phyloP scores from a whole-genome alignment of 2,797 vertebrate genomes.

The Helarctos malayanus region DNA sequence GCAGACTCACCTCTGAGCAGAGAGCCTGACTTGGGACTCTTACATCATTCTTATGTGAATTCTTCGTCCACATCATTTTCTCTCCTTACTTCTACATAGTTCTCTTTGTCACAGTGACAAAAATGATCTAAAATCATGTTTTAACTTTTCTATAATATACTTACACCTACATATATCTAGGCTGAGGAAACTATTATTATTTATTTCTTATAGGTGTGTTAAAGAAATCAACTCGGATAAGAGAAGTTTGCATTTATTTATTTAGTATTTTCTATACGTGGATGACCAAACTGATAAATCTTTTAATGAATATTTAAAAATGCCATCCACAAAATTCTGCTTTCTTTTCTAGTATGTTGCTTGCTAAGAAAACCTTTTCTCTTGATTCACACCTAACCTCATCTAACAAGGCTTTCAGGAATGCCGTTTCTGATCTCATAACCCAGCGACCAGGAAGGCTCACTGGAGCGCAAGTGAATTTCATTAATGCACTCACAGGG shows the following conservation, averaged over 20 bases:
- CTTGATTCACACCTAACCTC: background rate
- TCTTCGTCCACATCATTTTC: slow-evolving; percentile 29
- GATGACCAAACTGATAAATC: background rate
- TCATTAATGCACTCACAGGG: background rate
- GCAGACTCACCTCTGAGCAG: no score
- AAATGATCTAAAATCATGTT: background rate
- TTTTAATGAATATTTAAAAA: slow-evolving; percentile 21
- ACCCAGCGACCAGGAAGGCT: background rate
- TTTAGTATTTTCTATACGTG: background rate
- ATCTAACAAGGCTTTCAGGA: background rate
- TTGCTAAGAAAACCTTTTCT: background rate
- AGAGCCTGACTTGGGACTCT: no score
- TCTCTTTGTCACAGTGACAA: background rate
- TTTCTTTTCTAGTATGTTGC: background rate
- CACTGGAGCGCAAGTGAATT: background rate
- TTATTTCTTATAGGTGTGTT: background rate
- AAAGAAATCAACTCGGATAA: slow-evolving; percentile 10
- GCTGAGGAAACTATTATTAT: background rate
- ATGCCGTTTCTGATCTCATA: background rate
- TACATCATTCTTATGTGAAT: background rate
- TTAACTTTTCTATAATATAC: background rate
- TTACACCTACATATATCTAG: background rate
- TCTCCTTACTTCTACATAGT: background rate
- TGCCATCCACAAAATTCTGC: background rate
- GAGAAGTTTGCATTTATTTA: background rate